Evolutionary conservation across 2,888 invertebrate genomes (phyloP), one percentile per base, ranked within the genome.

Genomic region (Phortica okadai): DNA sequence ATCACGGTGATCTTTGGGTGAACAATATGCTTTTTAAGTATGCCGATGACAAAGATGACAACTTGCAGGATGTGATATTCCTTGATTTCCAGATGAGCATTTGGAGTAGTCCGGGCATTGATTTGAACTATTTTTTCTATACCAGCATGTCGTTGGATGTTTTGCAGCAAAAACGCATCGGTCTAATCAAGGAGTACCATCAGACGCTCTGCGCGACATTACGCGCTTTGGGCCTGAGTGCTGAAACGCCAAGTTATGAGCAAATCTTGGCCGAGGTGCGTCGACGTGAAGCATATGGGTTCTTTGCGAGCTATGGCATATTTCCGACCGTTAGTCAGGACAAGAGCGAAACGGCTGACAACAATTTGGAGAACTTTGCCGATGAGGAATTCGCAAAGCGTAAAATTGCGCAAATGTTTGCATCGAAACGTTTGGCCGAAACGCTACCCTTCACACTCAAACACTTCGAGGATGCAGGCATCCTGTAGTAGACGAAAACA

Each of bases 1-100:
- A 92, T 80, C 93, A 93, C 79, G 93, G 93, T 0, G 93, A 93
- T 83, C 83, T 93, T 4, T 93, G 93, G 93, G 90, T 92, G 2
- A 93, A 93, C 79, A 93, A 93, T 78, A 90, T 93, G 76, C 89
- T 93, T 80, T 93, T 93, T 78, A 91, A 91, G 54, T 93, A 93
- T 78, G 25, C 59, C 69, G 80, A 77, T 69, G 44, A 74, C 5
- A 16, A 50, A 1, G 3, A 50, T 0, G 42, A 79, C 6, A 59
- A 77, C 25, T 56, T 74, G 44, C 73, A 79, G 62, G 88, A 90
- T 76, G 70, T 85, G 14, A 81, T 88, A 14, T 86, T 90, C 67
- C 81, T 91, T 3, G 92, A 91, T 76, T 91, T 86, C 56, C 91
- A 91, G 81, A 75, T 91, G 78, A 84, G 87, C 25, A 73, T 88